Evolutionary conservation across 2,797 vertebrate species (phyloP).

Genomic region (Molossus molossus): DNA sequence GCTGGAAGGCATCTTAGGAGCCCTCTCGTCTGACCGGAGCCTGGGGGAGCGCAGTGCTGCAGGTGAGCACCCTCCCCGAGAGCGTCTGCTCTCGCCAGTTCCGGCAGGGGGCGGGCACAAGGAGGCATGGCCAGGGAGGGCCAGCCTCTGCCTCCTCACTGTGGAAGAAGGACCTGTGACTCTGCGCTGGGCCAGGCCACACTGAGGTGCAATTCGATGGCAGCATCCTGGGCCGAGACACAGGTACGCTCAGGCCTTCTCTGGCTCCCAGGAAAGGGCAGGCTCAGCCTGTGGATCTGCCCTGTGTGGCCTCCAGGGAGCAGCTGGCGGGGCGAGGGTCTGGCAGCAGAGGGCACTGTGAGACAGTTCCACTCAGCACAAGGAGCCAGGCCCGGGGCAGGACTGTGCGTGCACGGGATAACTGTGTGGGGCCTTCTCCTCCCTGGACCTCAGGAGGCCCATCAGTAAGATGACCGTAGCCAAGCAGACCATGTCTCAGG

Average conservation of each 20-base stretch:
- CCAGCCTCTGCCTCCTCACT: neutral
- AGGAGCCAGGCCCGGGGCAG: neutral
- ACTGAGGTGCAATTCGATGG: neutral
- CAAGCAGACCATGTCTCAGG: neutral
- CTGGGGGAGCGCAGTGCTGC: rapidly evolving
- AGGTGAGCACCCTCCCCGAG: neutral
- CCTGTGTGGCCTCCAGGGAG: neutral
- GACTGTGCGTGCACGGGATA: rapidly evolving
- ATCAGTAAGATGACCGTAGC: neutral
- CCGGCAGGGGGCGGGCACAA: neutral
- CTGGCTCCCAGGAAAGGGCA: neutral
- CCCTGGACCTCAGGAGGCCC: neutral
- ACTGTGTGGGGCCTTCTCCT: neutral
- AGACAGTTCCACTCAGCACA: neutral
- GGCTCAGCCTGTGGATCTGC: neutral
- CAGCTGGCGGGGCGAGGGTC: neutral
- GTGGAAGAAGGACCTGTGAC: neutral
- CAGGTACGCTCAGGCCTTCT: neutral
- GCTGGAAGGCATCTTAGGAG: neutral
- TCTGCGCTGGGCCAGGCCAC: neutral
- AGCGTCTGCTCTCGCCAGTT: neutral
- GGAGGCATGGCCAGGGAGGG: neutral
- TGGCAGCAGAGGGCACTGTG: constrained; percentile 76
- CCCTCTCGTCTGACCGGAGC: neutral
- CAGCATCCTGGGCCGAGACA: neutral